Base-by-base conservation (phyloP, 2,888 invertebrate species). In the Tenthredo mesomela region DNA sequence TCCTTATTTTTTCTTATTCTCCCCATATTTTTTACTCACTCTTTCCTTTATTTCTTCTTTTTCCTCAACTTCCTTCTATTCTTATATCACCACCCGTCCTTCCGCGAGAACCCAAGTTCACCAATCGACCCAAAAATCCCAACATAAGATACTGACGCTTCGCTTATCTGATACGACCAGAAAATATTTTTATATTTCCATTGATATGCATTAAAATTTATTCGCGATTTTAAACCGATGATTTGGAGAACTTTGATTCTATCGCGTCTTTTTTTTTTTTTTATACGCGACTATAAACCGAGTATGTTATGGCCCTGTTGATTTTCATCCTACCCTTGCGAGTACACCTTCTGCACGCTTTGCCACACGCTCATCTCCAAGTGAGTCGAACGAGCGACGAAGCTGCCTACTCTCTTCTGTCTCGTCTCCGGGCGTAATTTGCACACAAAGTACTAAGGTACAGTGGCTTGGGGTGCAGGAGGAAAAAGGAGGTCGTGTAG, bases 401-500 rank as follows among this genome's bases (percentile, higher is more conserved):
- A 82, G 29, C 83, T 85, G 84, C 83, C 85, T 84, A 86, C 88
- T 89, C 88, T 87, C 87, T 88, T 88, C 88, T 88, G 89, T 88
- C 90, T 91, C 90, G 89, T 91, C 89, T 89, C 89, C 88, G 87
- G 87, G 90, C 89, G 91, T 91, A 92, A 92, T 92, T 92, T 92
- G 92, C 92, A 92, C 92, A 92, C 92, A 92, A 92, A 92, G 92
- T 92, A 90, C 91, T 88, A 88, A 85, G 88, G 88, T 67, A 67
- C 82, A 88, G 89, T 87, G 89, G 89, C 87, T 88, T 88, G 61
- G 88, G 85, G 73, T 82, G 77, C 84, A 86, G 84, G 70, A 85
- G 85, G 61, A 80, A 86, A 87, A 85, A 87, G 86, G 86, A 83
- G 86, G 85, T 75, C 43, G 86, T 85, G 85, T 85, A 84, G 65